Percentiles rank a stretch among this genome's conserved stretches.
Evolutionary conservation across 2,797 vertebrate species (phyloP).

Genomic region (Crypturellus tataupa): DNA sequence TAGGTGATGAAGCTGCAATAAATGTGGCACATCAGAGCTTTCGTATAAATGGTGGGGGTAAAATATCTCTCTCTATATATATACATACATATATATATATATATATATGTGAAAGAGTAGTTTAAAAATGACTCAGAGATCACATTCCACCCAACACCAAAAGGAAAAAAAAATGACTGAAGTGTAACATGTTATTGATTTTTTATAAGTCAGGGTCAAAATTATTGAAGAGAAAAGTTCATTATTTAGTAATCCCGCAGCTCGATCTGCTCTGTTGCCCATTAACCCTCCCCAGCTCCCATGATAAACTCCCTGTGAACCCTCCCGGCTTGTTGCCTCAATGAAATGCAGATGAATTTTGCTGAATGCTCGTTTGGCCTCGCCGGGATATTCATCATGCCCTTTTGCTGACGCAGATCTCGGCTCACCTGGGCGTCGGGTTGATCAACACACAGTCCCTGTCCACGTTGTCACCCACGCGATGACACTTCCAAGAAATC

Average conservation of each 20-base stretch:
- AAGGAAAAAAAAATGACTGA: constrained; percentile 13
- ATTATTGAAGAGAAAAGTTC: constrained; percentile 69
- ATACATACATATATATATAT: background rate
- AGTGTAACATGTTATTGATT: constrained; percentile 49
- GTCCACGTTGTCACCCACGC: background rate
- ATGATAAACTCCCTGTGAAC: constrained; percentile 65
- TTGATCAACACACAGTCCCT: accelerated
- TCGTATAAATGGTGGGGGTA: background rate
- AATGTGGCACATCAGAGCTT: constrained; percentile 56
- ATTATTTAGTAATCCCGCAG: constrained; percentile 71
- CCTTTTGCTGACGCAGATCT: constrained; percentile 20
- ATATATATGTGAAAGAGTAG: background rate
- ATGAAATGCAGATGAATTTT: constrained; percentile 56
- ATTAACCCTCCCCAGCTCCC: constrained; percentile 60
- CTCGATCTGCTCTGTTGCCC: constrained; percentile 63
- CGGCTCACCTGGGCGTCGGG: background rate
- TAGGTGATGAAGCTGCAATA: constrained; percentile 58
- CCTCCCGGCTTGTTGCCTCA: constrained; percentile 36
- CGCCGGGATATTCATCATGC: accelerated
- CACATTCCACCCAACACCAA: background rate
- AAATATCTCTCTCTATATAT: constrained; percentile 30
- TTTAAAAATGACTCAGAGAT: constrained; percentile 41
- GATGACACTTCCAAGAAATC: background rate
- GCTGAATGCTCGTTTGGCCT: background rate
- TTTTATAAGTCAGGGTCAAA: constrained; percentile 68